Evolutionary conservation across 2,113 vertebrate genomes (phyloP).

Genomic region (Myiagra hebetior): DNA sequence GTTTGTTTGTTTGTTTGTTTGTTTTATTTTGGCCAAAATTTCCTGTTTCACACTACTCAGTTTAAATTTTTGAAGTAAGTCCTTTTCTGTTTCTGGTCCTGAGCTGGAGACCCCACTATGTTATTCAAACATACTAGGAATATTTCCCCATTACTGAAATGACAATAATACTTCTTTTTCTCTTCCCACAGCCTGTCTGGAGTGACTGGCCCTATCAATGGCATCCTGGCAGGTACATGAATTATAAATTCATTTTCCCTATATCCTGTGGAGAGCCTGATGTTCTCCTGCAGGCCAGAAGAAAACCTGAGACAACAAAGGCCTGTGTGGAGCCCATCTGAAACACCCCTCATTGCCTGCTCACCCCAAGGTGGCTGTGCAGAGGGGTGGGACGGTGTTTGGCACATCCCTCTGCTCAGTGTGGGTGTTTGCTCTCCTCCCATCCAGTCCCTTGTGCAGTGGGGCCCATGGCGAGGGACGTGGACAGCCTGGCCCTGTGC

Average conservation of each 20-base stretch:
- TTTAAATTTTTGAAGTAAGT: background rate
- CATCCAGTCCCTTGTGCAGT: constrained; percentile 58
- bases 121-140: background rate
- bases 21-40: background rate
- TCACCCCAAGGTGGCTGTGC: rapidly evolving
- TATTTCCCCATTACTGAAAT: background rate
- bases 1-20: background rate
- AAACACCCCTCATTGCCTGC: background rate
- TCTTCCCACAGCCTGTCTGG: constrained; percentile 21
- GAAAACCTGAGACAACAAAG: background rate
- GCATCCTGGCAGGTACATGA: constrained; percentile 31
- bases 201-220: background rate
- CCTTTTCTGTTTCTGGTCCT: background rate
- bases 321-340: background rate
- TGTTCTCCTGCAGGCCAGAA: background rate
- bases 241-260: background rate
- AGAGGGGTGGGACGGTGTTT: background rate
- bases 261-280: background rate
- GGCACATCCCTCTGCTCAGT: rapidly evolving
- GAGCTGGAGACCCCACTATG: background rate
- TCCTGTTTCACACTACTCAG: background rate
- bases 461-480: constrained; percentile 85
- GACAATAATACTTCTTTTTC: background rate
- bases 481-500: constrained; percentile 87
- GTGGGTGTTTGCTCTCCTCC: background rate